Evolutionary conservation across 2,888 invertebrate species (phyloP).

Genomic region (Drosophila suboccidentalis): DNA sequence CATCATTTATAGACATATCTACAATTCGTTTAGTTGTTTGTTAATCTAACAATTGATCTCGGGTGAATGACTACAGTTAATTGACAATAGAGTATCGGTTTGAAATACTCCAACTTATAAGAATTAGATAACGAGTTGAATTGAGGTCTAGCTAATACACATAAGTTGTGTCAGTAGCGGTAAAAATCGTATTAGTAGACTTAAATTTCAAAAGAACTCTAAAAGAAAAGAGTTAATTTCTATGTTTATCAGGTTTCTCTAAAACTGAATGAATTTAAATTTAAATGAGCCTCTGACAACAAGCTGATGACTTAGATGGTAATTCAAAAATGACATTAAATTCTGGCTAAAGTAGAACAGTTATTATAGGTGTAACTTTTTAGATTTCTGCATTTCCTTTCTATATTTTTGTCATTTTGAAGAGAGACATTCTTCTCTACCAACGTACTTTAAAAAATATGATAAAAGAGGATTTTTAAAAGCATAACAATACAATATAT

Average conservation of each 20-base stretch:
- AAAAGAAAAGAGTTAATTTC: background rate
- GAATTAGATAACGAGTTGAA: background rate
- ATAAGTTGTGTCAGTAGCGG: background rate
- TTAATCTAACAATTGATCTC: constrained; percentile 3
- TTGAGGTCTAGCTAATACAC: background rate
- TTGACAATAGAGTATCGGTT: background rate
- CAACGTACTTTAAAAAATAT: too few species aligned
- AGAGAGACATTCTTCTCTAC: too few species aligned
- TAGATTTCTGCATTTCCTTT: too few species aligned
- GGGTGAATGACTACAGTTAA: background rate
- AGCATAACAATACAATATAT: too few species aligned
- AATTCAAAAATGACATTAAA: background rate
- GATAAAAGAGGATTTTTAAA: too few species aligned
- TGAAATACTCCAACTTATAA: background rate
- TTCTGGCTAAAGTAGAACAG: background rate
- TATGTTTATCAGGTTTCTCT: background rate
- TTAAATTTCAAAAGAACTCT: background rate
- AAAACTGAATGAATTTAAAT: background rate
- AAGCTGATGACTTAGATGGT: background rate
- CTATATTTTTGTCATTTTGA: too few species aligned
- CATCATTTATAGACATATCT: constrained; percentile 1
- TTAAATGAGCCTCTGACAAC: background rate
- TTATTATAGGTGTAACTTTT: background rate
- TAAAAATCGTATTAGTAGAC: too few species aligned
- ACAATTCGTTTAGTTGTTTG: constrained; percentile 3